Conservation (phyloP, 2,797 vertebrate genomes). For the Sebastes trivittatus region DNA sequence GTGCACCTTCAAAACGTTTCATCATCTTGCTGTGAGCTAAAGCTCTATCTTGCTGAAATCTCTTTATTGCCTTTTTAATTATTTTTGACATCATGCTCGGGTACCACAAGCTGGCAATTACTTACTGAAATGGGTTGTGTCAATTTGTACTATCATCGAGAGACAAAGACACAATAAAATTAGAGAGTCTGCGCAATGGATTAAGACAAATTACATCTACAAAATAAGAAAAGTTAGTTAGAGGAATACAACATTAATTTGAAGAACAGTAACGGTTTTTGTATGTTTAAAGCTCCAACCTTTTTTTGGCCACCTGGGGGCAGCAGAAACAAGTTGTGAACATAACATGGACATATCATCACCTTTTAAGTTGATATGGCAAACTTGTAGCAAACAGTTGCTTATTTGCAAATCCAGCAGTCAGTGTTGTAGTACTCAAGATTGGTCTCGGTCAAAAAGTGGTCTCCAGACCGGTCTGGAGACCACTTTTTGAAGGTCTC, state of each 20-base stretch:
- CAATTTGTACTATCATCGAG: neutral
- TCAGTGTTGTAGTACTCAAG: too few relatives aligned
- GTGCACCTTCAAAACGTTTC: neutral
- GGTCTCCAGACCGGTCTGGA: too few relatives aligned
- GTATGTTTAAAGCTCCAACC: neutral
- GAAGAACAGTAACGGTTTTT: neutral
- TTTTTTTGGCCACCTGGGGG: neutral
- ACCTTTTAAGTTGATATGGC: too few relatives aligned
- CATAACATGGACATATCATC: too few relatives aligned
- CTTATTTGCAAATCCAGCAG: too few relatives aligned
- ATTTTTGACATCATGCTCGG: neutral
- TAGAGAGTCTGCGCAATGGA: neutral
- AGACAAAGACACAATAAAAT: neutral
- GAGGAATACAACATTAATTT: neutral
- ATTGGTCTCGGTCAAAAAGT: too few relatives aligned
- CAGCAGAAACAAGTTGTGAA: too few relatives aligned
- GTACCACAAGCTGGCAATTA: neutral
- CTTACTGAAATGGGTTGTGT: slow-evolving; percentile 3
- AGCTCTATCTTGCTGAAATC: neutral
- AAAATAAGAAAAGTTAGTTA: neutral
- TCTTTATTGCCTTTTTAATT: slow-evolving; percentile 1
- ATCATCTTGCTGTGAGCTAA: neutral
- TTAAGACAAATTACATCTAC: neutral
- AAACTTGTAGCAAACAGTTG: too few relatives aligned
- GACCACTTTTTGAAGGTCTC: too few relatives aligned